These are phyloP conservation scores for Trogon melanurus DNA, from an alignment of 2,113 vertebrate species.

Conservation along the genomic window DNA sequence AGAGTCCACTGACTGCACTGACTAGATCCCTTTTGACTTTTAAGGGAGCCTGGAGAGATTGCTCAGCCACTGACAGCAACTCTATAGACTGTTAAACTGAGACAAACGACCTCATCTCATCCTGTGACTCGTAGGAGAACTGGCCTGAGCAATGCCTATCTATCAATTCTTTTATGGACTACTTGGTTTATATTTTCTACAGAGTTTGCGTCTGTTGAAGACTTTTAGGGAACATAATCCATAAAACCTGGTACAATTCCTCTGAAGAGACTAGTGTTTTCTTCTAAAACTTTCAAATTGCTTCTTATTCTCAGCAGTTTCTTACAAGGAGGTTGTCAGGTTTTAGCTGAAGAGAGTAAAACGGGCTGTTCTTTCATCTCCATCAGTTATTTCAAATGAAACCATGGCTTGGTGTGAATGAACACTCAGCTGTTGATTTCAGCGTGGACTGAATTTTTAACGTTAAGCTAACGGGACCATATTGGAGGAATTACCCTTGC, in stretches of 20 bases:
- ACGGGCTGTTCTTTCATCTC: not conserved
- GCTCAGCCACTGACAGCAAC: not conserved
- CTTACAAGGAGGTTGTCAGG: too few relatives aligned
- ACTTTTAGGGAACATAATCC: not conserved
- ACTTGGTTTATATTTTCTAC: conserved; percentile 1
- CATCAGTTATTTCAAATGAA: not conserved
- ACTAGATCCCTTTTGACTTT: not conserved
- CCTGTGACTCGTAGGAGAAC: not conserved
- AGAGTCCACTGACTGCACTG: not conserved
- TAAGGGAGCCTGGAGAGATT: not conserved
- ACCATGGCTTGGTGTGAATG: not conserved
- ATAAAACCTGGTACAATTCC: not conserved
- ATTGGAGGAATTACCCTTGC: not conserved
- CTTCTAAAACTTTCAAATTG: not conserved
- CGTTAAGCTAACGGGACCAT: not conserved
- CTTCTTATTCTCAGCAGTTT: not conserved
- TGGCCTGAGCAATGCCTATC: not conserved
- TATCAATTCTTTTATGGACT: not conserved
- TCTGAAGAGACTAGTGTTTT: not conserved
- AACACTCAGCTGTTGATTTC: not conserved
- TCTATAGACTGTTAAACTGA: not conserved
- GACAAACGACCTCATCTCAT: not conserved
- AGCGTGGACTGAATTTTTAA: not conserved
- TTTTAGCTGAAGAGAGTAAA: not conserved
- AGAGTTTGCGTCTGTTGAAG: not conserved